Percentiles rank a stretch among this genome's conserved stretches.
These are phyloP conservation scores for Mellilla xanthometata DNA, from an alignment of 2,888 invertebrate species.

Conservation along the genomic window DNA sequence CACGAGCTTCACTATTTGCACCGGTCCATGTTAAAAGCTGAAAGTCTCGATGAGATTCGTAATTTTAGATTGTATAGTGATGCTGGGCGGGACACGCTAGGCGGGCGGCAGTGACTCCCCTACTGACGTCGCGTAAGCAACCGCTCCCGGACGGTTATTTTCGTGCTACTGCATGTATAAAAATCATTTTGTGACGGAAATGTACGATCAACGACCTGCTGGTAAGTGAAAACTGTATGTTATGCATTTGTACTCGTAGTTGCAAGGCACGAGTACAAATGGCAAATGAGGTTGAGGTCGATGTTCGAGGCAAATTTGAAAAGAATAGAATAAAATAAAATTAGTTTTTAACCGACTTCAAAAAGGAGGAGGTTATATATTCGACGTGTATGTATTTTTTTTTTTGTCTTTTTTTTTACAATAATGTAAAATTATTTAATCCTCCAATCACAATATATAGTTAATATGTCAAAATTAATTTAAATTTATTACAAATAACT, in stretches of 20 bases:
- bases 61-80: slow-evolving; percentile 40
- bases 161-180: slow-evolving; percentile 76
- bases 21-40: slow-evolving; percentile 26
- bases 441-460: too few species aligned
- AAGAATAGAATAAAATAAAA: too few species aligned
- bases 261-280: slow-evolving; percentile 7
- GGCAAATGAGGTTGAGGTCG: too few species aligned
- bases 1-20: slow-evolving; percentile 31
- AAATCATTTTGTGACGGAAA: slow-evolving; percentile 76
- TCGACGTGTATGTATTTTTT: too few species aligned
- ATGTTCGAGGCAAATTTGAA: too few species aligned
- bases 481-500: too few species aligned
- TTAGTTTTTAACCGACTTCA: too few species aligned
- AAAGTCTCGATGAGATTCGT: slow-evolving; percentile 40
- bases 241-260: slow-evolving; percentile 26
- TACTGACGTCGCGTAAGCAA: slow-evolving; percentile 60
- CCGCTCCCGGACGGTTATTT: slow-evolving; percentile 78
- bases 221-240: slow-evolving; percentile 51
- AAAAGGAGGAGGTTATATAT: too few species aligned
- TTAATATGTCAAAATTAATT: too few species aligned
- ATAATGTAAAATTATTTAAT: too few species aligned
- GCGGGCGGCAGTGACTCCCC: slow-evolving; percentile 47
- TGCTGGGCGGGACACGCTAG: slow-evolving; percentile 55
- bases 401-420: too few species aligned
- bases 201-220: slow-evolving; percentile 82